Conservation (phyloP, 1,140 invertebrate species). For the Mylabris phalerata region DNA sequence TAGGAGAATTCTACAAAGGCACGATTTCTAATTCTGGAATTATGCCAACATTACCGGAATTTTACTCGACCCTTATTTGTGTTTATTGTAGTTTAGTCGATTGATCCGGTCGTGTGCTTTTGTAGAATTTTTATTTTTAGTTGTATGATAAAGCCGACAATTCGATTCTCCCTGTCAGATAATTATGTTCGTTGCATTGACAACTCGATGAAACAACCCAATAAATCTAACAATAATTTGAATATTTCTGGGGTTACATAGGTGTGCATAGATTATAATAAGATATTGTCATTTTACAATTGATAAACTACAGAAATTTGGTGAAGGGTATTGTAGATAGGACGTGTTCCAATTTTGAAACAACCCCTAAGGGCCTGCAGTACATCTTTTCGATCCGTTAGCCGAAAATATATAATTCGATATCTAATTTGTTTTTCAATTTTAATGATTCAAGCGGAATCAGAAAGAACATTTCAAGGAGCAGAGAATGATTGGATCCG, state of each 20-base stretch:
- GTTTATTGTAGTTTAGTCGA: too few relatives aligned
- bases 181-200: conserved; percentile 18
- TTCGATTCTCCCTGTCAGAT: neutral
- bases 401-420: too few relatives aligned
- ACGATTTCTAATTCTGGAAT: neutral
- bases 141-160: neutral
- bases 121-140: conserved; percentile 7
- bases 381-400: too few relatives aligned
- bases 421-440: too few relatives aligned
- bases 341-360: conserved; percentile 3
- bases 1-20: conserved; percentile 11
- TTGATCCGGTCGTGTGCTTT: conserved; percentile 1
- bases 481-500: too few relatives aligned
- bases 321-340: neutral
- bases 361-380: too few relatives aligned
- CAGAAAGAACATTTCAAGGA: too few relatives aligned
- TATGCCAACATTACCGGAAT: neutral
- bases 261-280: conserved; percentile 15
- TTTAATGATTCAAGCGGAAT: too few relatives aligned
- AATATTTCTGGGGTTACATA: conserved; percentile 10
- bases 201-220: conserved; percentile 16
- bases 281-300: conserved; percentile 22
- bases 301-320: conserved; percentile 10
- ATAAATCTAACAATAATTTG: conserved; percentile 6
- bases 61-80: too few relatives aligned